These are phyloP conservation scores for Ruditapes philippinarum DNA, from an alignment of 1,140 invertebrate genomes.

Conservation along the genomic window DNA sequence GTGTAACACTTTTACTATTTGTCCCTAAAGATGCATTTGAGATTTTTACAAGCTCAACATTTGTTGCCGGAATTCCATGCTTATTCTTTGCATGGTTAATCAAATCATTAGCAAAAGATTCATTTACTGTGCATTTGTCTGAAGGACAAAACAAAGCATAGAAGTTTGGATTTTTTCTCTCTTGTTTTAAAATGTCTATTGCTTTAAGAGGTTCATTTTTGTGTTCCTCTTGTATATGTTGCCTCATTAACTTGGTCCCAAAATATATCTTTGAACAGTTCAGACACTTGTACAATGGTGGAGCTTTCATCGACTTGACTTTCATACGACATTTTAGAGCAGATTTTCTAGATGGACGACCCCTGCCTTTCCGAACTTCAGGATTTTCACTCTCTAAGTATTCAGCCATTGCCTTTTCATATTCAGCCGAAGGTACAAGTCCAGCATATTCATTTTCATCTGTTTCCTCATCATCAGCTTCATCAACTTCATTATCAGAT, in stretches of 20 bases:
- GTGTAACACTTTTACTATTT: neutral
- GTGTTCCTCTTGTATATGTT: slow-evolving; percentile 65
- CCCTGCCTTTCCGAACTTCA: slow-evolving; percentile 5
- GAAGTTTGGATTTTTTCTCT: slow-evolving; percentile 38
- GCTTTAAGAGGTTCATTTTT: slow-evolving; percentile 61
- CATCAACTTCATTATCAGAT: neutral
- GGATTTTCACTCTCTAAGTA: slow-evolving; percentile 70
- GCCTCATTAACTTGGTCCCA: slow-evolving; percentile 68
- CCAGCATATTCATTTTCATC: slow-evolving; percentile 61
- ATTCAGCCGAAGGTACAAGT: slow-evolving; percentile 63
- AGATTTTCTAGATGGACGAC: slow-evolving; percentile 69
- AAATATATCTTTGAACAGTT: slow-evolving; percentile 68
- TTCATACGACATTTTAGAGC: slow-evolving; percentile 65
- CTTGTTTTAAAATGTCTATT: slow-evolving; percentile 69
- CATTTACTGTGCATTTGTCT: slow-evolving; percentile 54
- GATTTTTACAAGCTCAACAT: slow-evolving; percentile 40
- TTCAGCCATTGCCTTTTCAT: slow-evolving; percentile 67
- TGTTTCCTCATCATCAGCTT: slow-evolving; percentile 48
- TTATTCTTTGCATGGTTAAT: slow-evolving; percentile 70
- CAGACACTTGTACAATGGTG: slow-evolving; percentile 71
- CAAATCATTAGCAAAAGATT: slow-evolving; percentile 49
- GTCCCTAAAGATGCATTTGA: neutral
- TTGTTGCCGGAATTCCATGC: slow-evolving; percentile 46
- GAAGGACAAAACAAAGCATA: slow-evolving; percentile 70
- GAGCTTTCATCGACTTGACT: slow-evolving; percentile 58